Conservation (phyloP, 2,888 invertebrate genomes). For the Chrysolina haemoptera region DNA sequence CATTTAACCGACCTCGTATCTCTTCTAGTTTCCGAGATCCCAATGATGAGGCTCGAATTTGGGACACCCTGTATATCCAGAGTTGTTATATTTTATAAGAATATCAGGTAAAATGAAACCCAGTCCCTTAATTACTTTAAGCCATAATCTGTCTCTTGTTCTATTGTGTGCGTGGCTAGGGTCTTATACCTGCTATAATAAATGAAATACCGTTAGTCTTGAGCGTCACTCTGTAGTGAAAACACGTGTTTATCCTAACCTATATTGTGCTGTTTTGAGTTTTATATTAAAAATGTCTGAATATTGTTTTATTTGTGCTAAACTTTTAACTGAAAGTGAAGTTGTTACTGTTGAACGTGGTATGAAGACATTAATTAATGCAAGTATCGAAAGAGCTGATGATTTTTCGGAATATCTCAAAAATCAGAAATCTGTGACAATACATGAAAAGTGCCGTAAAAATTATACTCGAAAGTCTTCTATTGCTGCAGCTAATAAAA, state of each 20-base stretch:
- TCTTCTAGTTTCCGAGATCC: too few relatives aligned
- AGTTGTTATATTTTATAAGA: background rate
- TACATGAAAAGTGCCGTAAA: conserved; percentile 26
- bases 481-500: conserved; percentile 31
- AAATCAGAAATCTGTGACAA: background rate
- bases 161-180: conserved; percentile 27
- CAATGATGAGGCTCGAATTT: too few relatives aligned
- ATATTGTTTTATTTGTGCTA: conserved; percentile 58
- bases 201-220: too few relatives aligned
- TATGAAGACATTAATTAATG: conserved; percentile 48
- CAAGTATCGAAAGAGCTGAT: conserved; percentile 46
- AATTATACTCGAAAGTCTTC: conserved; percentile 32
- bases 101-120: background rate
- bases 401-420: conserved; percentile 32
- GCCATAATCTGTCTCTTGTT: conserved; percentile 1
- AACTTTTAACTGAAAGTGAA: conserved; percentile 59
- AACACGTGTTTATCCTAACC: too few relatives aligned
- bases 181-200: too few relatives aligned
- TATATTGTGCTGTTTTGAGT: background rate
- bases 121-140: background rate
- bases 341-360: conserved; percentile 56
- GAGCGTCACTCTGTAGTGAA: too few relatives aligned
- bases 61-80: background rate
- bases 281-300: conserved; percentile 36
- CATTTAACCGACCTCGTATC: too few relatives aligned